phyloP scores from a whole-genome alignment of 2,113 vertebrate genomes.

The Solea solea region DNA sequence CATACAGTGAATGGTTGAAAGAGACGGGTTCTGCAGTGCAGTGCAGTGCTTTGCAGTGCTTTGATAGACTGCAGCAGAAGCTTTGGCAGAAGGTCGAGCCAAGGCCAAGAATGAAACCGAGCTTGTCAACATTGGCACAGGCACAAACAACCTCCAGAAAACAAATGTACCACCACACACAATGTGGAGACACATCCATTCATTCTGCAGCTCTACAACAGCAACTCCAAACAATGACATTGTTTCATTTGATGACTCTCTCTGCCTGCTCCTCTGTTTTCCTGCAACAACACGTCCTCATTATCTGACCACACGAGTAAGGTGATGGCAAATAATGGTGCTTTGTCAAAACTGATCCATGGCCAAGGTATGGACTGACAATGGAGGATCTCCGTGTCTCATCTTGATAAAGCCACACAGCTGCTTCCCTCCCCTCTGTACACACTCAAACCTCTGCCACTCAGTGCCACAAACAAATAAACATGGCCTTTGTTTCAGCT shows the following conservation, averaged over 20 bases:
- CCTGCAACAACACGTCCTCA: conserved; percentile 57
- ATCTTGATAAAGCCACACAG: conserved; percentile 77
- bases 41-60: conserved; percentile 32
- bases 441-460: conserved; percentile 75
- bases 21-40: conserved; percentile 43
- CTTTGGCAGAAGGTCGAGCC: conserved; percentile 56
- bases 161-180: conserved; percentile 47
- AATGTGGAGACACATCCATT: conserved; percentile 59
- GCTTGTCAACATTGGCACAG: conserved; percentile 64
- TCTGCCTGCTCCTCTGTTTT: conserved; percentile 46
- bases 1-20: conserved; percentile 8
- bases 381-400: conserved; percentile 66
- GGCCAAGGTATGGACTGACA: conserved; percentile 77
- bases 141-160: conserved; percentile 67
- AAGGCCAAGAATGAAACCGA: conserved; percentile 61
- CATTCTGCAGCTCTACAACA: conserved; percentile 52
- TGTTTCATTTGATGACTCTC: conserved; percentile 62
- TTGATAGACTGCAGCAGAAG: conserved; percentile 68
- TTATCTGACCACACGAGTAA: conserved; percentile 71
- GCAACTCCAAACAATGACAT: conserved; percentile 48
- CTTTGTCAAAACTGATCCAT: conserved; percentile 71
- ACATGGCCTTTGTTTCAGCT: conserved; percentile 75
- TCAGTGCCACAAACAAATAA: conserved; percentile 73
- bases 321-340: conserved; percentile 73
- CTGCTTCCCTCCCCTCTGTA: conserved; percentile 53